Conservation (phyloP, 2,888 invertebrate species). For the Tetragnatha montana region DNA sequence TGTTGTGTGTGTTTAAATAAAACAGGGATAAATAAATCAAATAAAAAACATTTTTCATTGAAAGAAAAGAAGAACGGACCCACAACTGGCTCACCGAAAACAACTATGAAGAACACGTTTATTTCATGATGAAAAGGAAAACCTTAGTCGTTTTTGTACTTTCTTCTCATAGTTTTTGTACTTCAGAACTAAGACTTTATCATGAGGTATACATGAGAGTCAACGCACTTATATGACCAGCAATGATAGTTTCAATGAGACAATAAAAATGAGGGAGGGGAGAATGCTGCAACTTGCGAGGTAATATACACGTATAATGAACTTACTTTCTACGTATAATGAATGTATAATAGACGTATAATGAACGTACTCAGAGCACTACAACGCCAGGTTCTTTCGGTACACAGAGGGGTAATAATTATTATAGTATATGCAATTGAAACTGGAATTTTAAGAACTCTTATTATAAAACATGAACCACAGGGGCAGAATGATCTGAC, state of each 20-base stretch:
- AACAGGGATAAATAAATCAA: neutral
- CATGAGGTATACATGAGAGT: constrained; percentile 56
- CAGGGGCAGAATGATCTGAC: too few species aligned
- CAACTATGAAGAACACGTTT: constrained; percentile 12
- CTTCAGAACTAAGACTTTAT: constrained; percentile 65
- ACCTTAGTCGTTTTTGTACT: constrained; percentile 57
- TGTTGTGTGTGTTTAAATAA: neutral
- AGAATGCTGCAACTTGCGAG: neutral
- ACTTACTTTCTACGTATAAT: neutral
- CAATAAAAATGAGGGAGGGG: neutral
- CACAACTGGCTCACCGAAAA: constrained; percentile 14
- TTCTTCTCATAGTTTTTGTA: constrained; percentile 53
- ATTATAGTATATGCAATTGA: too few species aligned
- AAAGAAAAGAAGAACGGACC: constrained; percentile 29
- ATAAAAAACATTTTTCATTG: neutral
- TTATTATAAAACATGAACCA: too few species aligned
- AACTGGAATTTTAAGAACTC: too few species aligned
- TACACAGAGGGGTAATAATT: too few species aligned
- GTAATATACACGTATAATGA: neutral
- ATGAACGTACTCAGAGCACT: too few species aligned
- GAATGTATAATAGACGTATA: too few species aligned
- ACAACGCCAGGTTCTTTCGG: too few species aligned
- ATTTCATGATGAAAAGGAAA: constrained; percentile 20
- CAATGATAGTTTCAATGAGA: constrained; percentile 4
- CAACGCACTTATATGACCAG: constrained; percentile 32